Evolutionary conservation across 92 coral and sea anemone genomes (phyloP), one percentile per base, ranked within the genome.

Genomic region (Virgularia gustaviana): DNA sequence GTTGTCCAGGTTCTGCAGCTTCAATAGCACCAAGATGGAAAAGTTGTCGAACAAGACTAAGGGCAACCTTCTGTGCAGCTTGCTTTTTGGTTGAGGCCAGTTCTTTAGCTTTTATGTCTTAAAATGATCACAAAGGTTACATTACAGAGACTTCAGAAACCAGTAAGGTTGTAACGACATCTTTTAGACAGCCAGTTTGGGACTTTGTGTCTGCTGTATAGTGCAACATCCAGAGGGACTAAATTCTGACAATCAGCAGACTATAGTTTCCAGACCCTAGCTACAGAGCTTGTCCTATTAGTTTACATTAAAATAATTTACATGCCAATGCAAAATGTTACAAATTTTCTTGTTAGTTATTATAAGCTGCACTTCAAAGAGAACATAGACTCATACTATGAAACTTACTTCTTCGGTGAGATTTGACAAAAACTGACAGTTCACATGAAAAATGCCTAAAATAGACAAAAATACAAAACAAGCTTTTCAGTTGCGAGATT

Each of bases 51-150:
- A 94, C 95, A 19, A 94, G 79, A 63, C 99, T 94, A 2, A 94
- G 89, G 18, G 99, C 73, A 42, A 89, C 88, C 61, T 86, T 89
- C 64, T 89, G 96, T 0, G 99, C 99, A n/a, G 96, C 99, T 77
- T 94, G 99, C 54, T 94, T 94, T 80, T 94, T 94, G 10, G 96
- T 94, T 52, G 99, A 89, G 5, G 96, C 96, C 79, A 87, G 80
- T 34, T 83, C 96, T 76, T 76, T 91, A 8, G 96, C 83, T 73
- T 89, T 88, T 71, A 94, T 87, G 30, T 74, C 99, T 94, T 42
- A 1, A 59, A 56, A 36, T 7, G 76, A 30, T 57, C 8, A 62
- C 18, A 5, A 5, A 15, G 18, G 6, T 4, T 47, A 4, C 55
- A 12, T 23, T 11, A 25, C 23, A 12, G 23, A 53, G 19, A 10